phyloP scores from a whole-genome alignment of 2,888 invertebrate genomes.

The Odontocerum albicorne region DNA sequence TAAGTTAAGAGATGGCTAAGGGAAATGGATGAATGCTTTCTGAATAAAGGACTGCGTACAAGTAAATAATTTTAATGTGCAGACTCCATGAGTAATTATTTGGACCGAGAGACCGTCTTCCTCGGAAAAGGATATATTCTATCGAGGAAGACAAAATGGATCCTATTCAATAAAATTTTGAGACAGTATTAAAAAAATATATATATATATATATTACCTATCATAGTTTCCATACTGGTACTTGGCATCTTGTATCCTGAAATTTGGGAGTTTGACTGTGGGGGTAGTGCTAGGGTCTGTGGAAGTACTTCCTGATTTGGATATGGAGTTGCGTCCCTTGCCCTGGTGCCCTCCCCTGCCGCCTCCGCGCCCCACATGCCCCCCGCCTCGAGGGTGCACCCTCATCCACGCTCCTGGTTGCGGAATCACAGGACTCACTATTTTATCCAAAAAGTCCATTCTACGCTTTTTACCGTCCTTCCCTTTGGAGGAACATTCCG shows the following conservation, averaged over 20 bases:
- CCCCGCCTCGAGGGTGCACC: slow-evolving; percentile 45
- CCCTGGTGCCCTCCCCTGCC: slow-evolving; percentile 51
- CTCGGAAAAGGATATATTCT: too few relatives aligned
- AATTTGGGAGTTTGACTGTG: slow-evolving; percentile 58
- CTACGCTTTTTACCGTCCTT: slow-evolving; percentile 63
- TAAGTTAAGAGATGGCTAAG: too few relatives aligned
- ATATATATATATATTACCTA: slow-evolving; percentile 52
- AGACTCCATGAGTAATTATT: too few relatives aligned
- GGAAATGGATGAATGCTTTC: too few relatives aligned
- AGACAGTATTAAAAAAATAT: slow-evolving; percentile 2
- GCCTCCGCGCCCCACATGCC: slow-evolving; percentile 47
- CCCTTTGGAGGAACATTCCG: slow-evolving; percentile 58
- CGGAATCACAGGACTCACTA: slow-evolving; percentile 89
- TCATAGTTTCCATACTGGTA: slow-evolving; percentile 97
- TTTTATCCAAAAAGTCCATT: slow-evolving; percentile 79
- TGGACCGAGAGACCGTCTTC: too few relatives aligned
- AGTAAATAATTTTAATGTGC: too few relatives aligned
- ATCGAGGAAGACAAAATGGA: too few relatives aligned
- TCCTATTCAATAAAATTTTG: not conserved
- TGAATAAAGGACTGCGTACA: too few relatives aligned
- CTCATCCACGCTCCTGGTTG: slow-evolving; percentile 87
- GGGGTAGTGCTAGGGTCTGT: slow-evolving; percentile 46
- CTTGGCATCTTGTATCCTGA: slow-evolving; percentile 73
- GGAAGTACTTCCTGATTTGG: slow-evolving; percentile 5
- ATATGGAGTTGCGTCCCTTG: slow-evolving; percentile 44